A percentile compares a stretch with the other conserved stretches of the same genome.
phyloP scores from a whole-genome alignment of 2,888 invertebrate genomes.

The Xylota segnis region DNA sequence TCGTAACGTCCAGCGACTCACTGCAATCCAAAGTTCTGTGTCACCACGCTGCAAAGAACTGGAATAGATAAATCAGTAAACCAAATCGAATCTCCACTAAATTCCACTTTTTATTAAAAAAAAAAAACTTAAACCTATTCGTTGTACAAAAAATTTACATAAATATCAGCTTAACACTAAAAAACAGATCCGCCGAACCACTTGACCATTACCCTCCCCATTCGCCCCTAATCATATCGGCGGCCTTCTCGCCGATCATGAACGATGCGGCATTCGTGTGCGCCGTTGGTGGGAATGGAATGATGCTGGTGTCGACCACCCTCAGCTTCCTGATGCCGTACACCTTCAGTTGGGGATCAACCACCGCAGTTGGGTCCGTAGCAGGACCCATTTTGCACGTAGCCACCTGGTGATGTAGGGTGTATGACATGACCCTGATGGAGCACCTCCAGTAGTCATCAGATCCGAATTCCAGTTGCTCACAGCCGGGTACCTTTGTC shows the following conservation, averaged over 20 bases:
- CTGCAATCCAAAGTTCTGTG: too few relatives aligned
- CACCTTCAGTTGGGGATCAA: constrained; percentile 87
- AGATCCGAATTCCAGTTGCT: constrained; percentile 85
- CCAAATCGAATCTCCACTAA: background rate
- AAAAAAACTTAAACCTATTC: background rate
- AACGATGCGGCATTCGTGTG: constrained; percentile 89
- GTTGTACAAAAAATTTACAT: background rate
- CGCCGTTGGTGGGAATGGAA: constrained; percentile 87
- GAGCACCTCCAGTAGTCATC: constrained; percentile 91
- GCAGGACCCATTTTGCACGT: constrained; percentile 90
- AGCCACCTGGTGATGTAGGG: constrained; percentile 88
- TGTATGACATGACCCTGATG: constrained; percentile 86
- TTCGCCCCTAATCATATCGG: constrained; percentile 87
- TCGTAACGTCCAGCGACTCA: too few relatives aligned
- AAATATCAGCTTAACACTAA: background rate
- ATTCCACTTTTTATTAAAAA: background rate
- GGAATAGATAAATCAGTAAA: too few relatives aligned
- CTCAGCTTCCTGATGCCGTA: constrained; percentile 87
- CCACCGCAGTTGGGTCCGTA: constrained; percentile 87
- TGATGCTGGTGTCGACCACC: constrained; percentile 89
- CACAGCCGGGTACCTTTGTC: constrained; percentile 86
- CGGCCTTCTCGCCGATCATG: constrained; percentile 90
- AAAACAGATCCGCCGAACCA: background rate
- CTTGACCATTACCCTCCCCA: constrained; percentile 82
- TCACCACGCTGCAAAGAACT: too few relatives aligned